A percentile compares a stretch with the other conserved stretches of the same genome.
phyloP scores from a whole-genome alignment of 2,888 invertebrate genomes.

The Chesias legatella region DNA sequence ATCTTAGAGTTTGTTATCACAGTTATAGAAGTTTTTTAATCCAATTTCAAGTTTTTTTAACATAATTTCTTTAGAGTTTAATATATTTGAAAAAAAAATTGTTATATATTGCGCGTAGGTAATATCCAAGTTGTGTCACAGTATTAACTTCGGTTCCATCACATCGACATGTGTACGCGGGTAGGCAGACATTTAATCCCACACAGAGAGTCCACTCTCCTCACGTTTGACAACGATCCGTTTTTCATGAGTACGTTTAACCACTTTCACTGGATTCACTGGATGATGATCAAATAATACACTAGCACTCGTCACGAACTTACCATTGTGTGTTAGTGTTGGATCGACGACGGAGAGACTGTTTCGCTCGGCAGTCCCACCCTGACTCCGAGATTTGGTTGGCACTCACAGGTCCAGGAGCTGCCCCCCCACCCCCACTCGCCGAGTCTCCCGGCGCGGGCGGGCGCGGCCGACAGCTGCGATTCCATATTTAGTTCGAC shows the following conservation, averaged over 20 bases:
- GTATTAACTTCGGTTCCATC: conserved; percentile 9
- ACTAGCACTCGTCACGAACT: conserved; percentile 46
- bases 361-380: conserved; percentile 75
- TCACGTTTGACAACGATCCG: conserved; percentile 6
- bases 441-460: conserved; percentile 33
- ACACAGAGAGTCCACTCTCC: conserved; percentile 8
- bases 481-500: conserved; percentile 77
- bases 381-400: conserved; percentile 70
- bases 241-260: conserved; percentile 20
- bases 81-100: too few relatives aligned
- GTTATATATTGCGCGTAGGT: not conserved
- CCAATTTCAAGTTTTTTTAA: too few relatives aligned
- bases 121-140: conserved; percentile 1
- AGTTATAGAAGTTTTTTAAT: too few relatives aligned
- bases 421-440: conserved; percentile 40
- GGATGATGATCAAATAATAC: too few relatives aligned
- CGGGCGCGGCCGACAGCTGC: conserved; percentile 33
- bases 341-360: conserved; percentile 76
- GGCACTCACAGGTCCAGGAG: conserved; percentile 53
- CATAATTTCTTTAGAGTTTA: not conserved
- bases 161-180: too few relatives aligned
- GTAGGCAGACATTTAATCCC: too few relatives aligned
- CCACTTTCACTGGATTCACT: conserved; percentile 46
- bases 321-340: conserved; percentile 72
- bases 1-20: too few relatives aligned